Base-by-base conservation (phyloP, 2,797 vertebrate species). In the Lacerta viridis region DNA sequence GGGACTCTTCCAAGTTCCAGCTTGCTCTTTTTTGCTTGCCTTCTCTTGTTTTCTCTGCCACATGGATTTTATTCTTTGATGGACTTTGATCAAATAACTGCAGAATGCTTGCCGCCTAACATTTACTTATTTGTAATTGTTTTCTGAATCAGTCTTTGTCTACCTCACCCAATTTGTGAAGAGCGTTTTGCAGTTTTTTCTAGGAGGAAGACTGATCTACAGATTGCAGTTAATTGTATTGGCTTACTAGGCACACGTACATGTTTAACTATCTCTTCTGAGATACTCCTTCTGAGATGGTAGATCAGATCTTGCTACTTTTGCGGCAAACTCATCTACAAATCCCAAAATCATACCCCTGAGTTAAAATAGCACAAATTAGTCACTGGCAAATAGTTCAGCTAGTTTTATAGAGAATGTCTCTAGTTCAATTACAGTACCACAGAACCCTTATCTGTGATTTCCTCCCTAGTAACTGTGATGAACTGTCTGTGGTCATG, bases 11-110 rank as follows among this genome's bases (percentile, higher is more conserved):
- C 23, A 85, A 64, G 25, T 20, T 18, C 27, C 61, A 66, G 27
- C 68, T 3, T 85, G 23, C 20, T 43, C 64, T 18, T 7, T 61
- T 11, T 15, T 3, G 2, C n/a, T 33, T 87, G n/a, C 11, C 10
- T 41, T n/a, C 15, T 61, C 68, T 75, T 29, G 39, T 82, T 83
- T 83, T 68, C 61, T 83, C 68, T 72, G 41, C 33, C 8, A 36
- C 59, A 7, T 84, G 20, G 23, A 27, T 83, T 87, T 83, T 46
- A 68, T 88, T 87, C 9, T 66, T 68, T 41, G 77, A 80, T 43
- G n/a, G 13, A 61, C 55, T 71, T 59, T 74, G 46, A 18, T 43
- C n/a, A 75, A 80, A 80, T 72, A 46, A 71, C 46, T 68, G 25
- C 43, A 88, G 39, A 61, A 33, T 75, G 36, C 36, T 72, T 84